Evolutionary conservation across 2,797 vertebrate species (phyloP), one percentile per base, ranked within the genome.

Genomic region (Chiloscyllium punctatum): DNA sequence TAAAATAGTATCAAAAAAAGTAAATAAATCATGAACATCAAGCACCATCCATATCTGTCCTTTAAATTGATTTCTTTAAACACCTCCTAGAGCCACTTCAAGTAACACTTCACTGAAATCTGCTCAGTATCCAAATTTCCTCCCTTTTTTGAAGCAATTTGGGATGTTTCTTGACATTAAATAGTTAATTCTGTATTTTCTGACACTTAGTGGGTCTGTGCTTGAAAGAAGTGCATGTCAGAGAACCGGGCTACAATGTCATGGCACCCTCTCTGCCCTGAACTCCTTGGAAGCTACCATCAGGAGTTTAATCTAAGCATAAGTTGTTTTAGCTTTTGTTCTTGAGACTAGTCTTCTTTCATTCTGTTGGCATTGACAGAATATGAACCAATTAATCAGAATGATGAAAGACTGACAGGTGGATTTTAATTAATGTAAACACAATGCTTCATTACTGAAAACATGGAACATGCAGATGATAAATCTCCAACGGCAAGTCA

Each of bases 341-440:
- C 7, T 84, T 84, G 18, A 48, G 42, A 48, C 13, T 23, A 8
- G 82, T 48, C 82, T 42, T 25, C 6, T 48, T 48, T 84, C 7
- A 18, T 23, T 84, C 82, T 48, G 82, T 48, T 6, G 42, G 79
- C 79, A 84, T 21, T 84, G 21, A 48, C 82, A 84, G 82, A 84
- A 84, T 84, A 42, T 84, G 82, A 84, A 84, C 37, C 82, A 48
- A 84, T 42, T 48, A 48, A 84, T 84, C 79, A 84, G 37, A 48
- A 42, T n/a, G 79, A 42, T 5, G 25, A 48, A 84, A 37, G 82
- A 48, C 42, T 84, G 37, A 21, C 82, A 48, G 82, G 18, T 48
- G 82, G 42, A 84, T 84, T 84, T 48, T 84, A 84, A 84, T 84
- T 84, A 23, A 84, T 84, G 82, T 84, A 18, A 84, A 84, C 42